Percentiles rank a stretch among this genome's conserved stretches.
Conservation (phyloP, 2,797 vertebrate genomes). For the Podargus strigoides region DNA sequence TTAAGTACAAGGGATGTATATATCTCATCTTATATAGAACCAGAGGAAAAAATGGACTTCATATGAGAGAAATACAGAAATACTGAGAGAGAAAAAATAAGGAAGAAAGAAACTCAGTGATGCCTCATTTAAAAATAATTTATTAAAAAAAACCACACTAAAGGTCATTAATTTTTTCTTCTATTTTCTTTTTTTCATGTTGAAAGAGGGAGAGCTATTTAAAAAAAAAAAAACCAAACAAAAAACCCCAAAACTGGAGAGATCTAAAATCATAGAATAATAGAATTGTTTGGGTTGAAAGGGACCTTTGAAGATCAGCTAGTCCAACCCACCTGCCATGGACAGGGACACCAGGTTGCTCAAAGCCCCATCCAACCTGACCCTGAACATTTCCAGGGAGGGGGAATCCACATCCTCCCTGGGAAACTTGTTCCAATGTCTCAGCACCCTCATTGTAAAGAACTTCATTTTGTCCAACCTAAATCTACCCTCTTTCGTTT, state of each 20-base stretch:
- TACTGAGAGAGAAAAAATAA: background rate
- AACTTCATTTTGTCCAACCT: background rate
- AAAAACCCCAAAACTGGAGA: background rate
- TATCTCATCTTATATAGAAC: background rate
- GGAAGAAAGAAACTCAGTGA: background rate
- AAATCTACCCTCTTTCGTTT: background rate
- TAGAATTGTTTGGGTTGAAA: background rate
- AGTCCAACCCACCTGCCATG: fast-evolving
- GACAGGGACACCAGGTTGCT: background rate
- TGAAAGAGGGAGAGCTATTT: background rate
- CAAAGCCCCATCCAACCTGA: fast-evolving
- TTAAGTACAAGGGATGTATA: background rate
- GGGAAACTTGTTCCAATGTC: fast-evolving
- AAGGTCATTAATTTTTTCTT: background rate
- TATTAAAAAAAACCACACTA: background rate
- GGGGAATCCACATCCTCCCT: background rate
- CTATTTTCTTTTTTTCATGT: background rate
- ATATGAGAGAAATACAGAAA: background rate
- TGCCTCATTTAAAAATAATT: background rate
- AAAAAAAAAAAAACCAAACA: background rate
- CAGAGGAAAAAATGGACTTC: background rate
- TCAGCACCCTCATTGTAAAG: background rate
- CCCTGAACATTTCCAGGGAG: background rate
- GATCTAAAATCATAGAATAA: background rate
- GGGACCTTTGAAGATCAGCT: background rate